phyloP scores from a whole-genome alignment of 1,140 invertebrate species.

The Atopsyche davidsoni region DNA sequence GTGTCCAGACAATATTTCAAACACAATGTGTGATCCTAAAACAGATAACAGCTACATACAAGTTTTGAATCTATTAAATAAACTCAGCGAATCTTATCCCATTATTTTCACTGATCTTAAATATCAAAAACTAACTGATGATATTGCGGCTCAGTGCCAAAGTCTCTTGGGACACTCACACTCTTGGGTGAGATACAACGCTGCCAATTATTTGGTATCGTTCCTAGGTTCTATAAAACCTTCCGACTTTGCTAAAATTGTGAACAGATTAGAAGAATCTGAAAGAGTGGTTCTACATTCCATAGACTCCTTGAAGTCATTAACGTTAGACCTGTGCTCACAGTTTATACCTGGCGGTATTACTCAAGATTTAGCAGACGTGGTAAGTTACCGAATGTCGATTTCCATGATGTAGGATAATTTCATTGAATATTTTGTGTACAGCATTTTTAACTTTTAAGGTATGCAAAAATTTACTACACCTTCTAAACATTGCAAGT shows the following conservation, averaged over 20 bases:
- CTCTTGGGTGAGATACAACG: constrained; percentile 64
- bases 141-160: constrained; percentile 69
- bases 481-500: constrained; percentile 18
- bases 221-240: constrained; percentile 59
- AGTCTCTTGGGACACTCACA: constrained; percentile 55
- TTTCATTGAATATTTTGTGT: not conserved
- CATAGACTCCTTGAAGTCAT: constrained; percentile 53
- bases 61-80: constrained; percentile 49
- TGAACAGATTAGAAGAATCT: constrained; percentile 40
- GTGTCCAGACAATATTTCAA: constrained; percentile 34
- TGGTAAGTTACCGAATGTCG: constrained; percentile 41
- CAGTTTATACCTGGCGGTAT: constrained; percentile 60
- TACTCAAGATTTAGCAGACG: constrained; percentile 56
- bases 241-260: constrained; percentile 50
- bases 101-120: constrained; percentile 40
- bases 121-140: constrained; percentile 43
- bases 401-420: too few relatives aligned
- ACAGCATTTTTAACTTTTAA: constrained; percentile 12
- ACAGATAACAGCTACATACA: constrained; percentile 52
- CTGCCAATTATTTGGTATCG: constrained; percentile 67
- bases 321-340: constrained; percentile 66
- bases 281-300: constrained; percentile 56
- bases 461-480: constrained; percentile 22
- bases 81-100: constrained; percentile 46
- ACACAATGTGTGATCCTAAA: constrained; percentile 43